phyloP scores from a whole-genome alignment of 2,888 invertebrate genomes.

The Chirona hameri region DNA sequence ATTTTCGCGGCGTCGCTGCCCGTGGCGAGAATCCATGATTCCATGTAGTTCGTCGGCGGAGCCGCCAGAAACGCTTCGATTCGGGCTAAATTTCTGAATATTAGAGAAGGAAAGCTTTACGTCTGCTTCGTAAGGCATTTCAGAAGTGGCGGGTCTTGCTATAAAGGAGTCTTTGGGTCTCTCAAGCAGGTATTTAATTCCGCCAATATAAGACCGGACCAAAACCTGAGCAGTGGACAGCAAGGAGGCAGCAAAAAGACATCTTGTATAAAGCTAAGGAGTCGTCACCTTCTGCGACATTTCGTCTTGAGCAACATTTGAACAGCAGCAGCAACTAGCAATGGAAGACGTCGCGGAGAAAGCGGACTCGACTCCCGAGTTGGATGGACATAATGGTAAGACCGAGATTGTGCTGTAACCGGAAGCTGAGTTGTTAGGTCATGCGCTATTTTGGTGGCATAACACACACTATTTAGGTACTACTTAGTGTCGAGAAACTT shows the following conservation, averaged over 20 bases:
- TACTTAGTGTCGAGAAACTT: too few relatives aligned
- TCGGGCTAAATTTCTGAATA: not conserved
- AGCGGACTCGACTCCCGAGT: not conserved
- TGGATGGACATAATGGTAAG: not conserved
- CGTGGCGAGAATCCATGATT: not conserved
- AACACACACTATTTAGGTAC: too few relatives aligned
- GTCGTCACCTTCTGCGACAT: not conserved
- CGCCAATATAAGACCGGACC: not conserved
- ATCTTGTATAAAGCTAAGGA: not conserved
- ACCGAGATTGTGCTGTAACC: not conserved
- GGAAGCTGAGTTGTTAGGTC: too few relatives aligned
- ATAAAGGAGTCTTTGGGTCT: not conserved
- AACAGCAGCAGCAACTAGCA: not conserved
- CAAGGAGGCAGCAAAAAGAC: not conserved
- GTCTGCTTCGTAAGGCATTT: not conserved
- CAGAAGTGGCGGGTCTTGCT: too few relatives aligned
- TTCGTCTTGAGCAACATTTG: not conserved
- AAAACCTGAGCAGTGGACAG: not conserved
- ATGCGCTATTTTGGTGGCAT: too few relatives aligned
- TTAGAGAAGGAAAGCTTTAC: not conserved
- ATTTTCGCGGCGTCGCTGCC: conserved; percentile 12
- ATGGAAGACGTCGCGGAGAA: not conserved
- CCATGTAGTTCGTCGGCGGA: not conserved
- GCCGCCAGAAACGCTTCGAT: not conserved
- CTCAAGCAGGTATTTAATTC: not conserved